Evolutionary conservation across 2,113 vertebrate genomes (phyloP).

Genomic region (Panurus biarmicus): DNA sequence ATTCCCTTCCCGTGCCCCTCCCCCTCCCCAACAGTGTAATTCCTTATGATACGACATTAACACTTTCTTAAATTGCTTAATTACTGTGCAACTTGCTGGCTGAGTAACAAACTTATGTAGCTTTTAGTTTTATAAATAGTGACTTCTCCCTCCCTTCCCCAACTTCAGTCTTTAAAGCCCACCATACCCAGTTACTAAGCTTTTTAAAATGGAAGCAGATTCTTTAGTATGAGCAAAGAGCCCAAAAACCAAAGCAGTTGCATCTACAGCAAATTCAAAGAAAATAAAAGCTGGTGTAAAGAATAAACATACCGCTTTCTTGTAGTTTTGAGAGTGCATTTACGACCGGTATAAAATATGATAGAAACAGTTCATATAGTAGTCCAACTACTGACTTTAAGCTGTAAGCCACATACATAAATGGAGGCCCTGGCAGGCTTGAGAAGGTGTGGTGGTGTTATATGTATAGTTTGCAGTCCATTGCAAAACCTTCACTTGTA

Average conservation of each 20-base stretch:
- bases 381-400: conserved; percentile 94
- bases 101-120: background rate
- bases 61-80: background rate
- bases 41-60: background rate
- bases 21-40: background rate
- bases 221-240: conserved; percentile 66
- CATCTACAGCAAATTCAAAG: conserved; percentile 79
- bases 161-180: conserved; percentile 8
- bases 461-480: conserved; percentile 83
- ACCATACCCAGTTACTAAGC: conserved; percentile 5
- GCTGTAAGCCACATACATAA: conserved; percentile 86
- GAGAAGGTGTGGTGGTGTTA: conserved; percentile 81
- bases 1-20: background rate
- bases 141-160: background rate
- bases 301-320: conserved; percentile 94
- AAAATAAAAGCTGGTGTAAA: conserved; percentile 87
- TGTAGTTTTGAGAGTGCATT: conserved; percentile 90
- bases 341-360: conserved; percentile 91
- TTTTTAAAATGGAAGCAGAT: conserved; percentile 14
- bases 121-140: background rate
- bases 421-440: conserved; percentile 85
- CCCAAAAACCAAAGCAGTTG: conserved; percentile 69
- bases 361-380: conserved; percentile 91
- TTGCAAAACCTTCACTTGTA: conserved; percentile 83
- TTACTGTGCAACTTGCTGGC: conserved; percentile 21